phyloP scores from a whole-genome alignment of 1,140 invertebrate genomes.

The Hydropsyche tenuis region DNA sequence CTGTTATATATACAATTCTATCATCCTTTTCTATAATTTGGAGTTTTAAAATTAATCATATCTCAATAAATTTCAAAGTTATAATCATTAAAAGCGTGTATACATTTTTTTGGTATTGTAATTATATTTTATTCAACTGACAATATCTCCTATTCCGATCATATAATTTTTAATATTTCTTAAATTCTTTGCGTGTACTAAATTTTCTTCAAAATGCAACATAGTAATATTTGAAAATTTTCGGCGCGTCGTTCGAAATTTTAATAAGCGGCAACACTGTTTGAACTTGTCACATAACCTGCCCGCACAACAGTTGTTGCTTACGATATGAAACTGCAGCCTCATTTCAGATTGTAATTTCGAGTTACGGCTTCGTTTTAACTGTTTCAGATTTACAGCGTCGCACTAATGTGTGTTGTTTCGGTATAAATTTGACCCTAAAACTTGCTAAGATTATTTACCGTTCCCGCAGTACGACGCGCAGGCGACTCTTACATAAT shows the following conservation, averaged over 20 bases:
- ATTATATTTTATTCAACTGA: too few species aligned
- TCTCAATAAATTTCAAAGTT: too few species aligned
- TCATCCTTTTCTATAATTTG: too few species aligned
- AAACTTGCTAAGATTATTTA: conserved; percentile 22
- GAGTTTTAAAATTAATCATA: too few species aligned
- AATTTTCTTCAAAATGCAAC: too few species aligned
- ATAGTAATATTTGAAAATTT: not conserved
- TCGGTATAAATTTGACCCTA: not conserved
- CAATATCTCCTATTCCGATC: too few species aligned
- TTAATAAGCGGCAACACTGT: conserved; percentile 10
- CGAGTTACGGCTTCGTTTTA: conserved; percentile 14
- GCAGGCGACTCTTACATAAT: not conserved
- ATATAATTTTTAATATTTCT: too few species aligned
- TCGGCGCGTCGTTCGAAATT: not conserved
- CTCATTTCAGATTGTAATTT: conserved; percentile 17
- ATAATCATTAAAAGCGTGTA: too few species aligned
- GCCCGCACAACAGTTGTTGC: not conserved
- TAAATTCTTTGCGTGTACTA: too few species aligned
- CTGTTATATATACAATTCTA: too few species aligned
- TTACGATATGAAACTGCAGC: conserved; percentile 9
- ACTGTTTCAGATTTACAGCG: conserved; percentile 17
- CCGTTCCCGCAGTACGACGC: not conserved
- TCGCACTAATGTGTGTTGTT: conserved; percentile 6
- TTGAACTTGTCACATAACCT: not conserved
- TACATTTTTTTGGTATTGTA: too few species aligned